Base-by-base conservation (phyloP, 2,888 invertebrate species). In the Zaprionus bogoriensis region DNA sequence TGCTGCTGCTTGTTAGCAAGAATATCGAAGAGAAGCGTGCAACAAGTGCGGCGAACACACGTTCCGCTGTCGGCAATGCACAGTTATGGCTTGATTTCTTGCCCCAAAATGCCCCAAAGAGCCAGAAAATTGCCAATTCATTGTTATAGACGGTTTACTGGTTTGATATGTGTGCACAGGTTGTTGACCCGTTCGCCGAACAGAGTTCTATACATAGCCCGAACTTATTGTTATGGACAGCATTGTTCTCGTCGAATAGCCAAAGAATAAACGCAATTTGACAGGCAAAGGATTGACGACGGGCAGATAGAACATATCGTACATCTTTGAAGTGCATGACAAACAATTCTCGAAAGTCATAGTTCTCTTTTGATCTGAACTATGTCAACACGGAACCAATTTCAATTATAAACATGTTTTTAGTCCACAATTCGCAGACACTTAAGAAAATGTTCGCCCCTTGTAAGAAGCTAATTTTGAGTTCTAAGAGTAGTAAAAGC, bases 31-130 rank as follows among this genome's bases (percentile, higher is more conserved):
- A 32, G 46, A 51, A 59, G 52, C 63, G 63, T 71, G 72, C 71
- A 67, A 52, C 63, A 72, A 60, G 73, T 67, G 53, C 14, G 46
- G 32, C 32, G 25, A 62, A 57, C 38, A 58, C 30, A 62, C 47
- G 50, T 30, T 46, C 32, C 53, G 51, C 59, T 60, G 60, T 67
- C 79, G 60, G 63, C 53, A 38, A 42, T 44, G 32, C 32, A 70
- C 74, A 77, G 85, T 83, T 82, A 83, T 67, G 71, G 57, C 77
- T 79, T 65, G 54, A 86, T 71, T 77, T 79, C 63, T 74, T 75
- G 78, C 57, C 75, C 57, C 66, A 61, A 58, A 77, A 67, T 50
- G 57, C 50, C 39, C 38, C 27, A 50, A 51, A 51, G 28, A 28
- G 14, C 22, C 10, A 22, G 38, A 39, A 74, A 80, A 78, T 71